Conservation (phyloP, 2,113 vertebrate genomes). For the Tympanuchus pallidicinctus region DNA sequence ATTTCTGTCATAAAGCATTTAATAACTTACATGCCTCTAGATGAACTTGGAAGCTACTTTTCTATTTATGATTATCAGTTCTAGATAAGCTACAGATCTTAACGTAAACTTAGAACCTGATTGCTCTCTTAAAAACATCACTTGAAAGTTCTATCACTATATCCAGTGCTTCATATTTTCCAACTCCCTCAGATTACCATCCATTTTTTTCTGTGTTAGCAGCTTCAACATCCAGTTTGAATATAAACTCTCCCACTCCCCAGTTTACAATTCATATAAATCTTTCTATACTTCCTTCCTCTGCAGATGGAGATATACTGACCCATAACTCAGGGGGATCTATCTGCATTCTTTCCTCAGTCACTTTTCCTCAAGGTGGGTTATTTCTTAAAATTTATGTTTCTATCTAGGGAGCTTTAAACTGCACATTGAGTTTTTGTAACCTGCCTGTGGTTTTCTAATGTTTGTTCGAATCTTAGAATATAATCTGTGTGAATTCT, state of each 20-base stretch:
- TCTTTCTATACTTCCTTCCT: background rate
- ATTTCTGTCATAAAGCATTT: background rate
- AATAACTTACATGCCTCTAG: background rate
- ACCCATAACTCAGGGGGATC: background rate
- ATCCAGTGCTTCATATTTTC: background rate
- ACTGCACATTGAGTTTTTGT: background rate
- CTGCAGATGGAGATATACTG: background rate
- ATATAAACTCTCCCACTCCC: background rate
- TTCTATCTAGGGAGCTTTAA: slow-evolving; percentile 20
- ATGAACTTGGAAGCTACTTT: background rate
- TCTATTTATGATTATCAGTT: background rate
- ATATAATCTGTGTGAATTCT: background rate
- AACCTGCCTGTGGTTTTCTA: background rate
- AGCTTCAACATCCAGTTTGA: background rate
- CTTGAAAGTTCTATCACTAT: background rate
- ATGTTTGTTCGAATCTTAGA: slow-evolving; percentile 1
- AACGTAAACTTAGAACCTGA: background rate
- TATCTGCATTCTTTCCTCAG: background rate
- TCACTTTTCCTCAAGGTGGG: background rate
- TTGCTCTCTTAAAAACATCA: background rate
- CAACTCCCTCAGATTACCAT: background rate
- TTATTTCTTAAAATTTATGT: slow-evolving; percentile 24
- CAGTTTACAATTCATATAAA: background rate
- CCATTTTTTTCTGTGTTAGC: background rate
- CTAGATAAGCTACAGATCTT: background rate